Evolutionary conservation across 2,113 vertebrate species (phyloP), one percentile per base, ranked within the genome.

Genomic region (Thymallus thymallus): DNA sequence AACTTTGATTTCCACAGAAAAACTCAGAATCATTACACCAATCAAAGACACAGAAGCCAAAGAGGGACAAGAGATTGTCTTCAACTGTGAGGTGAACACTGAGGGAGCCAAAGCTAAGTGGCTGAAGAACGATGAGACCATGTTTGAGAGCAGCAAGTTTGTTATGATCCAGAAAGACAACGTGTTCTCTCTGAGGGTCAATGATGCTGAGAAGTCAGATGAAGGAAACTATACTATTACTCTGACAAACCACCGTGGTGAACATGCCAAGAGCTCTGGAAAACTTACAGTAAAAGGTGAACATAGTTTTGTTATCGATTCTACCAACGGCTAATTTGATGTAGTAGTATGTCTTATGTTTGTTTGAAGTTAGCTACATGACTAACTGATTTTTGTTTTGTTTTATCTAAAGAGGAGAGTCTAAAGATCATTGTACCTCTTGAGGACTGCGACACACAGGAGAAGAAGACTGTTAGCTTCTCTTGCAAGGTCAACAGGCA

Each of bases 91-190:
- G 90, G 96, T 98, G 68, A 99, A 99, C 89, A 92, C 94, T 1
- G 97, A 97, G 80, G 95, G 94, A 75, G 97, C 96, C n/a, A 99
- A 98, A 86, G 96, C 96, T 76, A 99, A 99, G 78, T 99, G 98
- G 98, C 94, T 96, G 88, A 96, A 94, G 92, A 93, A 97, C 65
- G 93, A 95, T 0, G 95, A 98, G 77, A 94, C 94, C 14, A 87
- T 99, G 83, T 99, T 98, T 75, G 98, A 99, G 81, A 98, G 97
- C 86, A 87, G 94, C 88, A 99, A 98, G 92, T 96, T 95, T 24
- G 87, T 95, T 79, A 95, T 99, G 94, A 87, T 94, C 75, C 97
- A 99, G 82, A 96, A 97, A 81, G 94, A 97, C 89, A 93, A 94
- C 73, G 93, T 97, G 67, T 98, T 96, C 84, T 98, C 96, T 12